Conservation (phyloP, 2,888 invertebrate species). For the Timandra comae region DNA sequence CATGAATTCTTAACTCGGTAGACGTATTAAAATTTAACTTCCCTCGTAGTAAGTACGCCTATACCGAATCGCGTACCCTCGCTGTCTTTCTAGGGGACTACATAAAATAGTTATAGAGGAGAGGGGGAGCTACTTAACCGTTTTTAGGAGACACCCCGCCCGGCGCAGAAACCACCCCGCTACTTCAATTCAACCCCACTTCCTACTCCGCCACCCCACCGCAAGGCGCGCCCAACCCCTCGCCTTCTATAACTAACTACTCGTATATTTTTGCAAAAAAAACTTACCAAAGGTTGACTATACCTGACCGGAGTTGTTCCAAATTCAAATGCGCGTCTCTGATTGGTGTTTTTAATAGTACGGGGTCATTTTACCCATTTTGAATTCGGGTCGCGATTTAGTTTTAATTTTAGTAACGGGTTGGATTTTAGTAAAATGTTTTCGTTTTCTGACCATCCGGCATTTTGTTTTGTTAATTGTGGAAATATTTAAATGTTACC, state of each 20-base stretch:
- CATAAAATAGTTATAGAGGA: constrained; percentile 76
- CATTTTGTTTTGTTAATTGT: constrained; percentile 8
- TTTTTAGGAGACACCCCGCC: constrained; percentile 75
- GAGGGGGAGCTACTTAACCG: constrained; percentile 75
- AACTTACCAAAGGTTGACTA: constrained; percentile 70
- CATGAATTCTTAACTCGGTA: constrained; percentile 73
- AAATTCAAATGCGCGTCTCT: constrained; percentile 51
- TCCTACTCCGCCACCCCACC: constrained; percentile 54
- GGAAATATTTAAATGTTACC: background rate
- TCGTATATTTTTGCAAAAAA: constrained; percentile 73
- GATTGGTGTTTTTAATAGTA: constrained; percentile 63
- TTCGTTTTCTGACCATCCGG: constrained; percentile 50
- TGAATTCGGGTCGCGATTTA: constrained; percentile 70
- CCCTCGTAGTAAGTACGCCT: constrained; percentile 55
- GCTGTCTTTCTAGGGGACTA: constrained; percentile 76
- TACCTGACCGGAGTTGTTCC: constrained; percentile 58
- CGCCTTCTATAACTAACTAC: constrained; percentile 62
- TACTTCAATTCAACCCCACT: constrained; percentile 56
- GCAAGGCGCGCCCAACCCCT: constrained; percentile 35
- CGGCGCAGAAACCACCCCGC: constrained; percentile 62
- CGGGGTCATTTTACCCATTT: constrained; percentile 35
- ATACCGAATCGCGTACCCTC: constrained; percentile 63
- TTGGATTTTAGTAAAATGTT: constrained; percentile 47
- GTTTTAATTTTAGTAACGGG: constrained; percentile 59
- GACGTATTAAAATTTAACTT: constrained; percentile 74